Conservation (phyloP, 1,140 invertebrate species). For the Drosophila parabipectinata region DNA sequence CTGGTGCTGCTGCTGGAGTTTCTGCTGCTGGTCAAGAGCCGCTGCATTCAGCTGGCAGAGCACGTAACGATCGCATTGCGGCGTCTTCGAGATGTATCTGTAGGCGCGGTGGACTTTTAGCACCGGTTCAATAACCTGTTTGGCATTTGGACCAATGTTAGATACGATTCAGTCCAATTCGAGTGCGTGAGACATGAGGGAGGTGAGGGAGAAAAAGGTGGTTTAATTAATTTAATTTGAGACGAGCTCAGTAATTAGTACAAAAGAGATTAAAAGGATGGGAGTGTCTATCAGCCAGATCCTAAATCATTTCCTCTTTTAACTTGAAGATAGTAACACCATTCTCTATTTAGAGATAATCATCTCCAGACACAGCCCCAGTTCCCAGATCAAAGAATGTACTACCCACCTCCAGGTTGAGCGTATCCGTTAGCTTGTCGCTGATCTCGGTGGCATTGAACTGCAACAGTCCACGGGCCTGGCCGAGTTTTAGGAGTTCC, state of each 20-base stretch:
- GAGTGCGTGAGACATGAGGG: constrained; percentile 39
- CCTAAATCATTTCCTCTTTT: neutral
- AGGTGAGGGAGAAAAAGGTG: constrained; percentile 57
- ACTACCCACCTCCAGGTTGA: constrained; percentile 88
- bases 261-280: constrained; percentile 8
- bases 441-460: constrained; percentile 88
- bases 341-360: constrained; percentile 6
- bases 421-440: constrained; percentile 90
- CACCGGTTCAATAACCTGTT: constrained; percentile 89
- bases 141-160: constrained; percentile 40
- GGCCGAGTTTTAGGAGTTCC: constrained; percentile 88
- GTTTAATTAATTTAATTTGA: constrained; percentile 77
- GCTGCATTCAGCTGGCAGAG: constrained; percentile 90
- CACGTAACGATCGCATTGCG: constrained; percentile 90
- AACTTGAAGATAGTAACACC: neutral
- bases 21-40: constrained; percentile 81
- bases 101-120: constrained; percentile 91
- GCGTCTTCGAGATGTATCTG: constrained; percentile 88
- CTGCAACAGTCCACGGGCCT: constrained; percentile 87
- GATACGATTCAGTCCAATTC: constrained; percentile 42
- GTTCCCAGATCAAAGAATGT: constrained; percentile 24
- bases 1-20: constrained; percentile 38
- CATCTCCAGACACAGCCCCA: constrained; percentile 16
- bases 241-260: constrained; percentile 21
- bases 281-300: neutral